Percentiles rank a stretch among this genome's conserved stretches.
Evolutionary conservation across 2,888 invertebrate genomes (phyloP).

Genomic region (Electrophaes corylata): DNA sequence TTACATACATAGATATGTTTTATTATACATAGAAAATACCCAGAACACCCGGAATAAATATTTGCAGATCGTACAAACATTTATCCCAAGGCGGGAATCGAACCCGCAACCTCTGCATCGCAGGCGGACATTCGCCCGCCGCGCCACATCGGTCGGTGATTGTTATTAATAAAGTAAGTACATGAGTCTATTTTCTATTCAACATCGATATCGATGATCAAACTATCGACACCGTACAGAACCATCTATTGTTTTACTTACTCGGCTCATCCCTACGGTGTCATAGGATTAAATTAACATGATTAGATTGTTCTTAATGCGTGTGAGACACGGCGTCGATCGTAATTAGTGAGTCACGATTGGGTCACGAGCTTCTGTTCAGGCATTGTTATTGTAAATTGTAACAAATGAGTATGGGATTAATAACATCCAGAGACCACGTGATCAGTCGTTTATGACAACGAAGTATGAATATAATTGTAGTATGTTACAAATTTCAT

Average conservation of each 20-base stretch:
- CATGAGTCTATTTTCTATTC: too few relatives aligned
- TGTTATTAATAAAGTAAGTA: too few relatives aligned
- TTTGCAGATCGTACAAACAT: too few relatives aligned
- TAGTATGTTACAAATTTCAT: too few relatives aligned
- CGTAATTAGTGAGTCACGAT: conserved; percentile 78
- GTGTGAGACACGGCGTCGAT: conserved; percentile 81
- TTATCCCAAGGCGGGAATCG: too few relatives aligned
- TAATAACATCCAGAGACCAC: conserved; percentile 4
- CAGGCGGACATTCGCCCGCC: too few relatives aligned
- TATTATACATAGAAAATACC: too few relatives aligned
- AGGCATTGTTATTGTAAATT: conserved; percentile 22
- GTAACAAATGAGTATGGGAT: conserved; percentile 25
- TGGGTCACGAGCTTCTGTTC: conserved; percentile 38
- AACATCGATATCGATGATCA: conserved; percentile 10
- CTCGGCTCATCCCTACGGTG: conserved; percentile 35
- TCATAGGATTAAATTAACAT: conserved; percentile 72
- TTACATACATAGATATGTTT: too few relatives aligned
- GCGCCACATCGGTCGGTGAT: too few relatives aligned
- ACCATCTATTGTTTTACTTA: neutral
- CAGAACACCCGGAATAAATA: too few relatives aligned
- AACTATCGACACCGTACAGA: conserved; percentile 22
- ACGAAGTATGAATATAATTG: too few relatives aligned
- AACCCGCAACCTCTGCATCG: too few relatives aligned
- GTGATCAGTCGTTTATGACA: neutral
- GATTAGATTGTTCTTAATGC: conserved; percentile 82